These are phyloP conservation scores for Cephus pygmeus DNA, from an alignment of 2,888 invertebrate genomes.

Conservation along the genomic window DNA sequence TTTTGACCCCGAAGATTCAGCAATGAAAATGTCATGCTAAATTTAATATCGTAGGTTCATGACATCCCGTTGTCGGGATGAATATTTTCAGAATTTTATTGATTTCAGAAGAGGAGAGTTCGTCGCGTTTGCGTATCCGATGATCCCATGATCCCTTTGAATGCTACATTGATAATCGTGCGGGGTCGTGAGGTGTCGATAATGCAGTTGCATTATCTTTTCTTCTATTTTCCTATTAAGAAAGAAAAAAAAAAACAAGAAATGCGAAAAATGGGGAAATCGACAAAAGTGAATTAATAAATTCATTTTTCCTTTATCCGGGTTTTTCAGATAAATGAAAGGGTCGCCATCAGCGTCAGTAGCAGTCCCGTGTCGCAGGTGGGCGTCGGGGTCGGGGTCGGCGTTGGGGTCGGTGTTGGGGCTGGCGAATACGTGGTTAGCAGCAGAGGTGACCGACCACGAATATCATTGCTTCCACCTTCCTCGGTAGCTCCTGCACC, in stretches of 20 bases:
- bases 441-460: conserved; percentile 66
- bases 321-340: conserved; percentile 57
- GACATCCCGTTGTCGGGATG: neutral
- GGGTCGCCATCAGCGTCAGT: conserved; percentile 62
- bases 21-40: neutral
- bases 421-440: conserved; percentile 53
- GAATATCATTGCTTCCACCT: conserved; percentile 77
- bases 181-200: neutral
- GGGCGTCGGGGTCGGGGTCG: conserved; percentile 48
- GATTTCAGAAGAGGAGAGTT: neutral
- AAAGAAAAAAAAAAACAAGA: neutral
- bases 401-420: conserved; percentile 46
- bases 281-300: neutral
- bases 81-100: neutral
- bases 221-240: neutral
- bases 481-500: conserved; percentile 69
- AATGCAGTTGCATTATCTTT: neutral
- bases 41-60: neutral
- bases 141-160: neutral
- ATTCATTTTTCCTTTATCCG: neutral
- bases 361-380: conserved; percentile 60
- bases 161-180: neutral
- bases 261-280: neutral
- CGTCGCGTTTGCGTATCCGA: neutral
- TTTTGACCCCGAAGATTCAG: neutral